phyloP scores from a whole-genome alignment of 2,888 invertebrate species.

The Alviniconcha strummeri region DNA sequence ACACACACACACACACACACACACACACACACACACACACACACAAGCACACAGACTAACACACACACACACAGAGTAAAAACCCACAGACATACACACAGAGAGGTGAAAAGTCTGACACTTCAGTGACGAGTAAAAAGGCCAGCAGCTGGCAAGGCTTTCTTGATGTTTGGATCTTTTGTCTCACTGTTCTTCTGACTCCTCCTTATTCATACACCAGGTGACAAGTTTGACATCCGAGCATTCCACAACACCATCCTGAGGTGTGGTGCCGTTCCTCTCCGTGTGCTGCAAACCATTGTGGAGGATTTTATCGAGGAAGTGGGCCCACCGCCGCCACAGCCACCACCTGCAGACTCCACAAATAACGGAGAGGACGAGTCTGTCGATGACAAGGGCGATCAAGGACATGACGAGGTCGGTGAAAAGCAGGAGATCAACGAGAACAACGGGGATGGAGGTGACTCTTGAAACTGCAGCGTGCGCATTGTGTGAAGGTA shows the following conservation, averaged over 20 bases:
- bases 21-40: too few relatives aligned
- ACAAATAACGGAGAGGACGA: neutral
- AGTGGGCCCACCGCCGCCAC: conserved; percentile 18
- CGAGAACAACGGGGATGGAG: neutral
- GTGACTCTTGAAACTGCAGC: neutral
- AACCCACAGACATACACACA: too few relatives aligned
- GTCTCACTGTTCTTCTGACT: too few relatives aligned
- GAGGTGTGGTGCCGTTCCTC: conserved; percentile 57
- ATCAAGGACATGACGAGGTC: neutral
- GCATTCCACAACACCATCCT: conserved; percentile 70
- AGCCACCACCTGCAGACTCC: conserved; percentile 11
- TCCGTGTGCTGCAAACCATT: conserved; percentile 58
- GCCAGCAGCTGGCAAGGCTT: too few relatives aligned
- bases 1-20: too few relatives aligned
- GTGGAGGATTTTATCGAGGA: conserved; percentile 50
- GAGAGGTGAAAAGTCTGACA: too few relatives aligned
- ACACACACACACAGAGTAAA: too few relatives aligned
- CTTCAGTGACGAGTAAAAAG: too few relatives aligned
- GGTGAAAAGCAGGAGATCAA: too few relatives aligned
- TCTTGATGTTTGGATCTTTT: too few relatives aligned
- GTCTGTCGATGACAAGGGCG: neutral
- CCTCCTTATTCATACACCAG: conserved; percentile 33
- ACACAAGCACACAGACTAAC: too few relatives aligned
- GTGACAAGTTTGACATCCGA: conserved; percentile 62
- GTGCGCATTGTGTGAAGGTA: too few relatives aligned